Base-by-base conservation (phyloP, 2,888 invertebrate species). In the Pharmacophagus antenor region DNA sequence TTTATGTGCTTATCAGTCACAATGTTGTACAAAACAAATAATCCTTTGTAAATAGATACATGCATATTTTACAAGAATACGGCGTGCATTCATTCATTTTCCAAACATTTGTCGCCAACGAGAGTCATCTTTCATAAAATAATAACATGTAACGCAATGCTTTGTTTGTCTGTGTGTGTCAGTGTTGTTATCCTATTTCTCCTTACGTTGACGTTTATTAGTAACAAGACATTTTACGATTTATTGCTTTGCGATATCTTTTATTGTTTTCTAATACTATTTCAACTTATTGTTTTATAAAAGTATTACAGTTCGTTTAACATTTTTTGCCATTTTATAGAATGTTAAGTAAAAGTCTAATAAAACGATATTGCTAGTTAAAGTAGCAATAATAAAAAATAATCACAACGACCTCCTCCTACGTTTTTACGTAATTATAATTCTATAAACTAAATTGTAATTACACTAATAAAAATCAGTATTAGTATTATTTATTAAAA, bases 131-230 rank as follows among this genome's bases (percentile, higher is more conserved):
- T 58, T 41, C 58, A 27, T 21, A 20, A 10, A 31, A 31, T 58
- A 47, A 53, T 48, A 58, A 23, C 23, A 5, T 54, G 58, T 58
- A 58, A 58, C 50, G 42, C 49, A 31, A 59, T 23, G 44, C 59
- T 42, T 59, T 21, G 44, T 23, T 42, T 48, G 47, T 15, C 22
- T 58, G 22, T 58, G 47, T 21, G 41, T 53, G n/a, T 20, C 22
- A 12, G 58, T 48, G 23, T 53, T 54, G 49, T 44, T 37, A 56
- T 56, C 49, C 23, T 49, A 25, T 54, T 42, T 54, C 54, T 21
- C 15, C 22, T 27, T 37, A 37, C 18, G 18, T 23, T 41, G 3
- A 15, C 8, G n/a, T 42, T n/a, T 22, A 17, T 10, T 44, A 4
- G 23, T 21, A 51, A 42, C 23, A 20, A n/a, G 21, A 5, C 17